Conservation (phyloP, 2,888 invertebrate genomes). For the Hyalella azteca region DNA sequence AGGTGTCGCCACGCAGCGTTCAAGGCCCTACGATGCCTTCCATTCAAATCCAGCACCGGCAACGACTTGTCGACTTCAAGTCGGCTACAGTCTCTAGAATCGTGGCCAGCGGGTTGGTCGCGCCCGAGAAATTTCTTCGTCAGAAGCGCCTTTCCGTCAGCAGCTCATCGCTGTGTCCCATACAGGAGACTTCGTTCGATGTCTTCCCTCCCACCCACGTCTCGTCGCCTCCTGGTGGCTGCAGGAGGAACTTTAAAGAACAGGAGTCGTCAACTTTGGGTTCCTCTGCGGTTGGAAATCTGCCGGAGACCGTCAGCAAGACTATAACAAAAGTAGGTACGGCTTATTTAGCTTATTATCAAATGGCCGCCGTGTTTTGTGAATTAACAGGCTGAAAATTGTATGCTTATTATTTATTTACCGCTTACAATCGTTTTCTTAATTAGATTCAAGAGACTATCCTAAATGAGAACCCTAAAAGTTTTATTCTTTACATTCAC, state of each 20-base stretch:
- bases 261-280: not conserved
- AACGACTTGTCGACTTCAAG: too few relatives aligned
- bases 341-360: not conserved
- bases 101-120: not conserved
- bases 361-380: too few relatives aligned
- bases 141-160: not conserved
- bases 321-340: not conserved
- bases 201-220: not conserved
- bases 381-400: too few relatives aligned
- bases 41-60: not conserved
- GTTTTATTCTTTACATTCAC: too few relatives aligned
- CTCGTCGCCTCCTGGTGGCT: not conserved
- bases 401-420: too few relatives aligned
- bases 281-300: not conserved
- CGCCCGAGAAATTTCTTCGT: conserved; percentile 9
- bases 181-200: not conserved
- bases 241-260: not conserved
- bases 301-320: not conserved
- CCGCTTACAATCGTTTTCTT: too few relatives aligned
- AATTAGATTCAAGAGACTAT: too few relatives aligned
- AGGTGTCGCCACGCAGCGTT: not conserved
- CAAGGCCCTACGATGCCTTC: not conserved
- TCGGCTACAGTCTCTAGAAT: not conserved
- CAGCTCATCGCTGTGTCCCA: not conserved
- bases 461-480: too few relatives aligned